These are phyloP conservation scores for Aporophyla lueneburgensis DNA, from an alignment of 2,888 invertebrate species.

Conservation along the genomic window DNA sequence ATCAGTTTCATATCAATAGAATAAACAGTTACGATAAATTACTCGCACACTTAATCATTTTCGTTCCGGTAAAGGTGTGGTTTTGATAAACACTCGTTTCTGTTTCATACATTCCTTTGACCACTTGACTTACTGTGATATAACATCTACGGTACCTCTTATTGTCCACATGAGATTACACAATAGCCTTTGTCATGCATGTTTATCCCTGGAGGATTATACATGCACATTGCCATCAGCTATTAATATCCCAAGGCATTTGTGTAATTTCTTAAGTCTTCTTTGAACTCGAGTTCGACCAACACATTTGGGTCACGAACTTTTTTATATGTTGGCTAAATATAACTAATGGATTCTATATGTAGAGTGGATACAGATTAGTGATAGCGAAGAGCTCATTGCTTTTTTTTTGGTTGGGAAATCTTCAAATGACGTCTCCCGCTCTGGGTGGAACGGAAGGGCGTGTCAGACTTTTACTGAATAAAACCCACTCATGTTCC, in stretches of 20 bases:
- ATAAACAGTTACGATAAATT: slow-evolving; percentile 54
- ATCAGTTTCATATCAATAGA: slow-evolving; percentile 57
- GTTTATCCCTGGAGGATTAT: slow-evolving; percentile 66
- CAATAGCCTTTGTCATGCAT: slow-evolving; percentile 74
- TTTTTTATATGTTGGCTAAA: slow-evolving; percentile 7
- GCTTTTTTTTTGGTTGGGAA: too few species aligned
- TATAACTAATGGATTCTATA: slow-evolving; percentile 29
- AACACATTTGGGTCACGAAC: slow-evolving; percentile 42
- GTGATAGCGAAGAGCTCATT: neutral
- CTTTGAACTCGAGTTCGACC: slow-evolving; percentile 23
- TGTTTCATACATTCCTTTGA: slow-evolving; percentile 39
- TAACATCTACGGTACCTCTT: slow-evolving; percentile 41
- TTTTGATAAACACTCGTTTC: slow-evolving; percentile 46
- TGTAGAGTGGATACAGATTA: too few species aligned
- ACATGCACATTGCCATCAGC: slow-evolving; percentile 43
- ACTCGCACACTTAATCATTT: slow-evolving; percentile 38
- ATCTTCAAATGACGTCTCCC: too few species aligned
- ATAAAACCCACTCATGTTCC: too few species aligned
- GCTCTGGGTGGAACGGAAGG: too few species aligned
- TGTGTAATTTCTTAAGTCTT: slow-evolving; percentile 48
- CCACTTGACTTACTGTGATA: slow-evolving; percentile 42
- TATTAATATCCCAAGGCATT: slow-evolving; percentile 56
- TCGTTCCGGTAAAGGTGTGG: slow-evolving; percentile 55
- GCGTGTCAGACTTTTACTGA: too few species aligned
- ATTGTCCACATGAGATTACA: slow-evolving; percentile 51